A percentile compares a stretch with the other conserved stretches of the same genome.
phyloP scores from a whole-genome alignment of 92 coral and sea anemone species.

The Pocillopora grandis region DNA sequence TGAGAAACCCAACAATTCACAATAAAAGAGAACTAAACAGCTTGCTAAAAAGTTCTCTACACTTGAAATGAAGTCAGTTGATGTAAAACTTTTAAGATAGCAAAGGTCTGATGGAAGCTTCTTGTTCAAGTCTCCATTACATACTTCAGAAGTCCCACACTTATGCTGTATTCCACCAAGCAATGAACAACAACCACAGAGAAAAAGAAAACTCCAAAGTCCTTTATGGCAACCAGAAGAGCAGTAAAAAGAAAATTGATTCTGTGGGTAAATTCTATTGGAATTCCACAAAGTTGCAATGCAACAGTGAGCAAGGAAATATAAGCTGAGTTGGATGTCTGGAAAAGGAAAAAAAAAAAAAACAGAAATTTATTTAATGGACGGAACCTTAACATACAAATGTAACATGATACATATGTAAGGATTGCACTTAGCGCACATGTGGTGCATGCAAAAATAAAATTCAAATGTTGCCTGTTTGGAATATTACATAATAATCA shows the following conservation, averaged over 20 bases:
- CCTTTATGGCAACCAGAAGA: conserved; percentile 45
- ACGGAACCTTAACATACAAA: background rate
- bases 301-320: conserved; percentile 69
- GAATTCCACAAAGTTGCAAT: conserved; percentile 72
- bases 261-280: conserved; percentile 47
- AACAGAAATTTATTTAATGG: background rate
- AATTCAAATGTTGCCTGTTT: no score
- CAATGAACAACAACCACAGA: conserved; percentile 22
- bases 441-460: background rate
- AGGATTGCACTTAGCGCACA: background rate
- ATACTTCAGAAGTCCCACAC: background rate
- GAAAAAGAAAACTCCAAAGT: conserved; percentile 71
- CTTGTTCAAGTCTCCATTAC: background rate
- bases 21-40: no score
- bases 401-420: background rate
- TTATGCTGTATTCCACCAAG: conserved; percentile 16
- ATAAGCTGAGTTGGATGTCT: conserved; percentile 66
- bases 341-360: conserved; percentile 7
- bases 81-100: background rate
- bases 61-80: no score
- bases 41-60: no score
- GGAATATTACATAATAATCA: no score
- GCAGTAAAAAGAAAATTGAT: conserved; percentile 60
- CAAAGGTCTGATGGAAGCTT: background rate
- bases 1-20: no score